phyloP scores from a whole-genome alignment of 2,113 vertebrate species.

The Gnathonemus longibarbis region DNA sequence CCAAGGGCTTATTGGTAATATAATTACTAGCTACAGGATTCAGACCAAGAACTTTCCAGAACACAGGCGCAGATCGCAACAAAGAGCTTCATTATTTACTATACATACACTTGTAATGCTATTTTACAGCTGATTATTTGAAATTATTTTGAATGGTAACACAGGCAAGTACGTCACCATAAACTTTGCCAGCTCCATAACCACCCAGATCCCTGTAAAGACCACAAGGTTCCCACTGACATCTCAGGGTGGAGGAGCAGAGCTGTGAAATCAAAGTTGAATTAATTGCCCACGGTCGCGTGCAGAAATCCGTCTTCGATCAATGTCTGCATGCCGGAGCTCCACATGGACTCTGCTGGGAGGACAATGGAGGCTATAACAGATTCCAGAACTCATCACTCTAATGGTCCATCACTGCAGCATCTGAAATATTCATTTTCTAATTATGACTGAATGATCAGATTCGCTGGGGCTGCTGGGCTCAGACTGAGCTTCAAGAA shows the following conservation, averaged over 20 bases:
- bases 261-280: not conserved
- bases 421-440: slow-evolving; percentile 11
- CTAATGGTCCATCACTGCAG: not conserved
- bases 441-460: slow-evolving; percentile 15
- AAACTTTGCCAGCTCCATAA: not conserved
- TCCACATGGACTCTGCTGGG: not conserved
- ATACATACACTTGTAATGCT: not conserved
- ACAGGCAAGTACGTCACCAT: not conserved
- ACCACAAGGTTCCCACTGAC: not conserved
- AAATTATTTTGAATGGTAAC: not conserved
- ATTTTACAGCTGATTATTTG: not conserved
- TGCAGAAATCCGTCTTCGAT: not conserved
- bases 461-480: not conserved
- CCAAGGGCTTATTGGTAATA: not conserved
- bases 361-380: not conserved
- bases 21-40: not conserved
- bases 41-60: not conserved
- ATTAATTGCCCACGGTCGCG: not conserved
- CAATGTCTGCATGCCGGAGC: not conserved
- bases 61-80: not conserved
- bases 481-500: not conserved
- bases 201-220: not conserved
- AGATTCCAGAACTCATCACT: not conserved
- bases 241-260: not conserved
- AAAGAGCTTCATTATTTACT: not conserved